phyloP scores from a whole-genome alignment of 2,888 invertebrate genomes.

The Leuctra nigra region DNA sequence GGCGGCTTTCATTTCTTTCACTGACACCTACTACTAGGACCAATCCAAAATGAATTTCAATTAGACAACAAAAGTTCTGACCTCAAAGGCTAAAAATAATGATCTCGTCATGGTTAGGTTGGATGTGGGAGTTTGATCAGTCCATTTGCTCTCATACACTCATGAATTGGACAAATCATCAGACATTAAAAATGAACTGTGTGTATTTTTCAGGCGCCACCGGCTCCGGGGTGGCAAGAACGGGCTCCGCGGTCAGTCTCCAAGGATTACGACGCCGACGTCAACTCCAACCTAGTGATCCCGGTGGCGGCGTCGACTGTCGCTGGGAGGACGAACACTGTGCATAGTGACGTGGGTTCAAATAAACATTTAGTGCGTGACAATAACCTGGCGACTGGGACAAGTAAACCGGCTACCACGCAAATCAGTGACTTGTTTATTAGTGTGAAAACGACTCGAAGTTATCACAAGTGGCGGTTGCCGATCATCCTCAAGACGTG shows the following conservation, averaged over 20 bases:
- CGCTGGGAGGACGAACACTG: conserved; percentile 27
- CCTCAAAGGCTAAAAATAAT: too few relatives aligned
- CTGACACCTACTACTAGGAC: too few relatives aligned
- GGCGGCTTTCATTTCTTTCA: too few relatives aligned
- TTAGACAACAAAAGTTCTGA: too few relatives aligned
- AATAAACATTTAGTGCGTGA: neutral
- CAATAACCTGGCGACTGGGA: conserved; percentile 39
- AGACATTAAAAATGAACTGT: too few relatives aligned
- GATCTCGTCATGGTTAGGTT: too few relatives aligned
- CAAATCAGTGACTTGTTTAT: conserved; percentile 84
- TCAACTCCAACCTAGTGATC: conserved; percentile 42
- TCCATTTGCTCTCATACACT: too few relatives aligned
- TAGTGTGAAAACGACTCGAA: conserved; percentile 89
- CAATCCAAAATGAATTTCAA: too few relatives aligned
- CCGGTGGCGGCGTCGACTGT: conserved; percentile 26
- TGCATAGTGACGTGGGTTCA: neutral
- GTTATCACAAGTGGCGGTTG: conserved; percentile 77
- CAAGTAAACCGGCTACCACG: conserved; percentile 54
- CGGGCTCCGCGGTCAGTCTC: conserved; percentile 32
- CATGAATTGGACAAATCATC: too few relatives aligned
- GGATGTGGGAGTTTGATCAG: too few relatives aligned
- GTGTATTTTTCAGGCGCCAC: conserved; percentile 35
- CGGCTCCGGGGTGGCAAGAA: conserved; percentile 35
- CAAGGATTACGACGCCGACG: conserved; percentile 34
- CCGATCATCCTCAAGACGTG: conserved; percentile 89